Base-by-base conservation (phyloP, 37 sponge, comb jelly and placozoan species). In the Oopsacas minuta region DNA sequence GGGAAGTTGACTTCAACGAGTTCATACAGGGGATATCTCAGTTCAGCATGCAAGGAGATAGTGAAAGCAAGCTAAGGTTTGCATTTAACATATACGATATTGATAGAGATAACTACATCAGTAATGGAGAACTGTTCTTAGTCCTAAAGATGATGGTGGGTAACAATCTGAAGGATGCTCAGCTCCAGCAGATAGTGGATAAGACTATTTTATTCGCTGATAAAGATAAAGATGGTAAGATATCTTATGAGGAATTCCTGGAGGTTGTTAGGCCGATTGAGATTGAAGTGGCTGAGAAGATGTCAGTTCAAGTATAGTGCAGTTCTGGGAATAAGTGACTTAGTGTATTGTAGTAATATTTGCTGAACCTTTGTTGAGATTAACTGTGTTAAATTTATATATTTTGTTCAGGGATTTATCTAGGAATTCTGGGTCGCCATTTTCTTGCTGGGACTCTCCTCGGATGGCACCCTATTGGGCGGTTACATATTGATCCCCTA, bases 71-170 rank as follows among this genome's bases (percentile, higher is more conserved):
- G 52, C 83, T 97, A 1, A 91, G 82, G 83, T 97, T 98, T 92
- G 99, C 99, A 1, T 98, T 98, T 84, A 88, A 89, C 30, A 92
- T 98, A 22, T 98, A 98, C 82, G 99, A 98, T 83, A 98, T 98
- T 86, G 96, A 98, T 85, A 90, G 93, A 36, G 99, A 98, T 86
- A 96, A 96, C 36, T 98, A 90, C 88, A 98, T 98, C 75, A 91
- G 92, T 38, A 98, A 98, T 84, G 96, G 96, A 30, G 99, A 98
- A 81, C 86, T 98, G 35, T 98, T 95, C 81, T 95, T 94, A 51
- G 96, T 98, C 30, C 90, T 98, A 10, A 98, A 98, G 88, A 98
- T 98, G 38, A 98, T 98, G 99, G 99, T 98, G 0, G 99, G 99
- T 32, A 98, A 86, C 38, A 98, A 98, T 85, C 86, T 98, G 23